Percentiles rank a stretch among this genome's conserved stretches.
phyloP scores from a whole-genome alignment of 2,888 invertebrate species.

The Philereme vetulata region DNA sequence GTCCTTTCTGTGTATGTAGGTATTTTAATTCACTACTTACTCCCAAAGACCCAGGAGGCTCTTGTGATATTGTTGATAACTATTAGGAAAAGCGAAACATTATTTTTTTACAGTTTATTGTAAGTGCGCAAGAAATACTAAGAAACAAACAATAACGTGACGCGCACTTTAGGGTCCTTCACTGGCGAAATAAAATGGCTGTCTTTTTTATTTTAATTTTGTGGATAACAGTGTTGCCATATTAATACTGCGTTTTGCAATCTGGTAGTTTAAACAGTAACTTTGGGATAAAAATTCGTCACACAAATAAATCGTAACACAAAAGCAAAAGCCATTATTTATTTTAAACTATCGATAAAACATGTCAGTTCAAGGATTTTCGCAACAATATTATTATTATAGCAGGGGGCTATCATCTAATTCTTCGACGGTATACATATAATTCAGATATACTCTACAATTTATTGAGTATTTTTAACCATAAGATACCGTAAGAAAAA shows the following conservation, averaged over 20 bases:
- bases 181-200: conserved; percentile 6
- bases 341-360: conserved; percentile 17
- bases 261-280: conserved; percentile 17
- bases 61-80: too few species aligned
- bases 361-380: neutral
- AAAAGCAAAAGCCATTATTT: conserved; percentile 26
- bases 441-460: too few species aligned
- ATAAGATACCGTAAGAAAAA: neutral
- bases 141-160: too few species aligned
- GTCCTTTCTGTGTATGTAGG: too few species aligned
- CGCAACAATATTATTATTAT: conserved; percentile 1
- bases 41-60: too few species aligned
- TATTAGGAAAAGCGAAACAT: too few species aligned
- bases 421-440: too few species aligned
- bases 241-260: conserved; percentile 9
- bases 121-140: too few species aligned
- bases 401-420: neutral
- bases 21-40: too few species aligned
- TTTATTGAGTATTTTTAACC: neutral
- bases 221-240: conserved; percentile 1
- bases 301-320: conserved; percentile 26
- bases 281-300: conserved; percentile 23
- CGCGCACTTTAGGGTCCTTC: neutral
- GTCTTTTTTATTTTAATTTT: neutral
- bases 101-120: too few species aligned